Evolutionary conservation across 1,140 invertebrate genomes (phyloP), one percentile per base, ranked within the genome.

Genomic region (Dendrolimus punctatus): DNA sequence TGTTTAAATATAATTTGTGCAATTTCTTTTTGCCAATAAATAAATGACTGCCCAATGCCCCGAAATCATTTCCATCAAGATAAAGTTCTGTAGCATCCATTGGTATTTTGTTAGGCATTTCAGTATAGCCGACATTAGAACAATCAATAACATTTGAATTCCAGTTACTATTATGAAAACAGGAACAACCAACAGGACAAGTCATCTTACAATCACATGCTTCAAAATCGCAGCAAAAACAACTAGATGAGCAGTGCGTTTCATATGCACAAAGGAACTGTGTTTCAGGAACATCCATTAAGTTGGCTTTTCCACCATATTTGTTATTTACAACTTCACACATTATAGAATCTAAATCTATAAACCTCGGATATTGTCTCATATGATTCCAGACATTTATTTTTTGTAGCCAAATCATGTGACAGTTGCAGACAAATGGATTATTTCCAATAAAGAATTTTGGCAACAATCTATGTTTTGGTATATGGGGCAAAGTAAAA

Each of bases 171-270:
- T 96, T 95, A 83, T 96, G 94, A 75, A 94, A 96, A 73, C 95
- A 97, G 10, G 93, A 93, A 80, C 95, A 97, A 60, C 95, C 93
- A 37, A 90, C 88, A 6, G 95, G 95, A 71, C 95, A 97, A 4
- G 93, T 95, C 95, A 96, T 96, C 82, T 96, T 93, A 70, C 95
- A 96, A 73, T 96, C 95, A 76, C 95, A 97, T 38, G 95, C 95
- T 81, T 96, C 95, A 80, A 95, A 96, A 56, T 96, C 95, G 74
- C 95, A 97, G 76, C 95, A 96, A 69, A 95, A 94, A 72, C 95
- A 96, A 44, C 95, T 89, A 6, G 94, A 92, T 71, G 95, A 95
- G 80, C 95, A 97, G 76, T 96, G 95, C 10, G 92, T 93, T 73
- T 94, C 92, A 88, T 96, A 96, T 5, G 91, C 91, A 83, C 95